Evolutionary conservation across 2,888 invertebrate species (phyloP).

Genomic region (Agrotis ipsilon): DNA sequence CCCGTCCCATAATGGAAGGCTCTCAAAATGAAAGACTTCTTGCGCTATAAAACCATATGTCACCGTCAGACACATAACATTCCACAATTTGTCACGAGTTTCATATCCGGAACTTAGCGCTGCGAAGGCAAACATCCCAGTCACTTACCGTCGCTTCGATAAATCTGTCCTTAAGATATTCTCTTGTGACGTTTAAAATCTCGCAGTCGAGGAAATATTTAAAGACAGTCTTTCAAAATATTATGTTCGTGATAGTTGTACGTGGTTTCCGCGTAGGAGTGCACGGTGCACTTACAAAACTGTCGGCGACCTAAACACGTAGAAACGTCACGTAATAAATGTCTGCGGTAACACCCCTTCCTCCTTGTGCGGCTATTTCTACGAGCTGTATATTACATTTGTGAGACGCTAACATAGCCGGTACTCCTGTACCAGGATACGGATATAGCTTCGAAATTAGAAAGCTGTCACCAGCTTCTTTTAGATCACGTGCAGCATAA

Average conservation of each 20-base stretch:
- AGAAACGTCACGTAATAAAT: slow-evolving; percentile 54
- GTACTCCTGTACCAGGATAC: not conserved
- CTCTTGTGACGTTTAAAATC: slow-evolving; percentile 37
- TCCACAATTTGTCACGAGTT: slow-evolving; percentile 67
- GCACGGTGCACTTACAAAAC: slow-evolving; percentile 40
- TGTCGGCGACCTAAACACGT: slow-evolving; percentile 44
- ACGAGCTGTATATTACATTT: slow-evolving; percentile 40
- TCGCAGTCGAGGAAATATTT: slow-evolving; percentile 31
- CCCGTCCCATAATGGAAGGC: slow-evolving; percentile 56
- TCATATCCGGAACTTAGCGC: slow-evolving; percentile 65
- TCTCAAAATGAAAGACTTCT: slow-evolving; percentile 60
- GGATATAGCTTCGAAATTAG: slow-evolving; percentile 24
- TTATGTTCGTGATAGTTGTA: slow-evolving; percentile 19
- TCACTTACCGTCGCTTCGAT: slow-evolving; percentile 57
- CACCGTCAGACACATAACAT: slow-evolving; percentile 64
- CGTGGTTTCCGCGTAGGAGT: slow-evolving; percentile 22
- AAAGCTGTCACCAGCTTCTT: slow-evolving; percentile 18
- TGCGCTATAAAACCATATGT: slow-evolving; percentile 62
- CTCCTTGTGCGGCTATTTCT: slow-evolving; percentile 38
- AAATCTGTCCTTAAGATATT: slow-evolving; percentile 60
- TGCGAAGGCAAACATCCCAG: slow-evolving; percentile 66
- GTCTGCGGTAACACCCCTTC: slow-evolving; percentile 51
- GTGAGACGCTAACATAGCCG: slow-evolving; percentile 23
- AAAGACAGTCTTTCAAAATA: slow-evolving; percentile 36
- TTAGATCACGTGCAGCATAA: slow-evolving; percentile 9